Conservation (phyloP, 92 coral and sea anemone species). For the Porites lobata region DNA sequence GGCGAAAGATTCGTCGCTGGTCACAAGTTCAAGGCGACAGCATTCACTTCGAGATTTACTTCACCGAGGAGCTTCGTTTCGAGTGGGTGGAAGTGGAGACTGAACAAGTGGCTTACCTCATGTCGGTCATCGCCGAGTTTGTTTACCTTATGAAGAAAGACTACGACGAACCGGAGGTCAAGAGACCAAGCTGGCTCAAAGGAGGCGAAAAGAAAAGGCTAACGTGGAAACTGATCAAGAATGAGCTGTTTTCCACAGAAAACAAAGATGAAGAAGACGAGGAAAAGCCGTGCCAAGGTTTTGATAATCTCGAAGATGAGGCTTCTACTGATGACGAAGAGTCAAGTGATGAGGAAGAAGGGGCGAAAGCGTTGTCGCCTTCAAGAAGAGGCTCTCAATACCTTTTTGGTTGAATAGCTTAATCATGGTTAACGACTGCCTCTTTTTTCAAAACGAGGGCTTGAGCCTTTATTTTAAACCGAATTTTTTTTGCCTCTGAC, state of each 20-base stretch:
- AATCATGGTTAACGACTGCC: background rate
- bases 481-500: background rate
- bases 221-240: constrained; percentile 81
- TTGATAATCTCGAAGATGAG: constrained; percentile 65
- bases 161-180: constrained; percentile 63
- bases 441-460: background rate
- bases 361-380: constrained; percentile 33
- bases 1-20: constrained; percentile 94
- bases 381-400: constrained; percentile 37
- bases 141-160: constrained; percentile 76
- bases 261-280: constrained; percentile 57
- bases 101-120: constrained; percentile 83
- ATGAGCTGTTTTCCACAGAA: constrained; percentile 69
- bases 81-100: constrained; percentile 93
- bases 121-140: constrained; percentile 87
- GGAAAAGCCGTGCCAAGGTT: constrained; percentile 50
- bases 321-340: constrained; percentile 66
- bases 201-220: constrained; percentile 41
- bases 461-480: background rate
- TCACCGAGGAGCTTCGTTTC: constrained; percentile 82
- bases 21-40: constrained; percentile 88
- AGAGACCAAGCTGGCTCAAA: constrained; percentile 43
- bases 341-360: constrained; percentile 64
- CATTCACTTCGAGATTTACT: constrained; percentile 88
- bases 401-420: constrained; percentile 7